A percentile compares a stretch with the other conserved stretches of the same genome.
These are phyloP conservation scores for Pteropus alecto DNA, from an alignment of 2,113 vertebrate genomes.

Conservation along the genomic window DNA sequence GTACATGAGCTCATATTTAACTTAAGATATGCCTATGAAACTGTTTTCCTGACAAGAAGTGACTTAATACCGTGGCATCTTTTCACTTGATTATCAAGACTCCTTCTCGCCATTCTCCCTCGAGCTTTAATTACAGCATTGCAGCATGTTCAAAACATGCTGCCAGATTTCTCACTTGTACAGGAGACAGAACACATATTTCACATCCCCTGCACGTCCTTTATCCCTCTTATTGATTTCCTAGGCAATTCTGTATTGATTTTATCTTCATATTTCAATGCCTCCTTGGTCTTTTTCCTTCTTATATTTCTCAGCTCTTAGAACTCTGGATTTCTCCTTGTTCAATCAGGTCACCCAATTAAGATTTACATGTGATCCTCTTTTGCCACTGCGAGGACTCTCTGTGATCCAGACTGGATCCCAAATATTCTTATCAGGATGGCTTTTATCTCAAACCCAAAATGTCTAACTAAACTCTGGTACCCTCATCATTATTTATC, in stretches of 20 bases:
- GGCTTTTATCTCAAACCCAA: conserved; percentile 55
- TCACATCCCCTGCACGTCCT: conserved; percentile 63
- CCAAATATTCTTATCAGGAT: conserved; percentile 46
- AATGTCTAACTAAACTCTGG: neutral
- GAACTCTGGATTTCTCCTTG: conserved; percentile 71
- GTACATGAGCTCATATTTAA: conserved; percentile 12
- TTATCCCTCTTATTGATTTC: conserved; percentile 78
- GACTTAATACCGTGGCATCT: conserved; percentile 56
- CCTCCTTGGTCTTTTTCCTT: conserved; percentile 70
- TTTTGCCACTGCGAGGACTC: conserved; percentile 67
- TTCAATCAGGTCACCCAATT: conserved; percentile 69
- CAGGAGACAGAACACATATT: conserved; percentile 69
- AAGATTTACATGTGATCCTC: conserved; percentile 74
- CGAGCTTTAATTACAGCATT: conserved; percentile 86
- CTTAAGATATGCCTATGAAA: conserved; percentile 41
- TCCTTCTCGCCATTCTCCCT: conserved; percentile 78
- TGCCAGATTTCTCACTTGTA: conserved; percentile 74
- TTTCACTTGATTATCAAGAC: conserved; percentile 78
- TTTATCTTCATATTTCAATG: conserved; percentile 80
- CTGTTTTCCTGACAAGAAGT: conserved; percentile 77
- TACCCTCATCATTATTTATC: neutral
- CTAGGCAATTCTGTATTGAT: conserved; percentile 76
- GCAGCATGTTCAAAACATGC: conserved; percentile 79
- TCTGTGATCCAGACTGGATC: conserved; percentile 68
- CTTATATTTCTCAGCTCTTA: conserved; percentile 73